A percentile compares a stretch with the other conserved stretches of the same genome.
These are phyloP conservation scores for Drosophila antonietae DNA, from an alignment of 2,888 invertebrate genomes.

Conservation along the genomic window DNA sequence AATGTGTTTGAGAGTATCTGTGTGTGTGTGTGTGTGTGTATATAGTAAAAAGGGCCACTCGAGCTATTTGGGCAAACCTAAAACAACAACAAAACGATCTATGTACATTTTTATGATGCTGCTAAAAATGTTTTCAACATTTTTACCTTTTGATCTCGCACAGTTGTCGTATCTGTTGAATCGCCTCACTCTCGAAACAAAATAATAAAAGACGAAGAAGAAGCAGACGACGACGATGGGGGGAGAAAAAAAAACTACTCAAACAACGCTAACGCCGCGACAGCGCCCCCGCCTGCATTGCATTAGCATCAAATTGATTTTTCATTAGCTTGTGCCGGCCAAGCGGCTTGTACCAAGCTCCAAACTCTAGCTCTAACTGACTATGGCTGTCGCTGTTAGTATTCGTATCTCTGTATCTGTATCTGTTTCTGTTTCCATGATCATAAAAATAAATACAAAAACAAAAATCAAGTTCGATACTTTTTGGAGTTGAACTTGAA, in stretches of 20 bases:
- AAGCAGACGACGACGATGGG: too few species aligned
- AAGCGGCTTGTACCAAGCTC: conserved; percentile 47
- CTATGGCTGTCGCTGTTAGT: background rate
- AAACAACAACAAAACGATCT: conserved; percentile 43
- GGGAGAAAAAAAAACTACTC: conserved; percentile 15
- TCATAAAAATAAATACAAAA: conserved; percentile 25
- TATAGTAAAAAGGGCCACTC: conserved; percentile 55
- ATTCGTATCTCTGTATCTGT: conserved; percentile 19
- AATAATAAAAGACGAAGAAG: conserved; percentile 1
- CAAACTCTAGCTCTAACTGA: conserved; percentile 7
- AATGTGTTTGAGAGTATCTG: conserved; percentile 5
- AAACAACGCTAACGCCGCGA: conserved; percentile 32
- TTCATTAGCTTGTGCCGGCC: conserved; percentile 67
- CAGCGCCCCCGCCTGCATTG: conserved; percentile 23
- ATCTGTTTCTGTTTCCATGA: conserved; percentile 13
- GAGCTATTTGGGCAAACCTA: conserved; percentile 51
- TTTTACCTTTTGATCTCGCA: conserved; percentile 56
- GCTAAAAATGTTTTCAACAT: conserved; percentile 56
- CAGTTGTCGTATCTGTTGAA: conserved; percentile 62
- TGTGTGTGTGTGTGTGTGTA: conserved; percentile 22
- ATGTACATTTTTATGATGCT: conserved; percentile 68
- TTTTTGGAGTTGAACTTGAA: conserved; percentile 43
- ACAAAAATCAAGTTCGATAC: conserved; percentile 34
- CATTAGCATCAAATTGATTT: conserved; percentile 70
- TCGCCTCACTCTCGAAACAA: conserved; percentile 23